phyloP scores from a whole-genome alignment of 2,113 vertebrate species.

The Todiramphus chloris region DNA sequence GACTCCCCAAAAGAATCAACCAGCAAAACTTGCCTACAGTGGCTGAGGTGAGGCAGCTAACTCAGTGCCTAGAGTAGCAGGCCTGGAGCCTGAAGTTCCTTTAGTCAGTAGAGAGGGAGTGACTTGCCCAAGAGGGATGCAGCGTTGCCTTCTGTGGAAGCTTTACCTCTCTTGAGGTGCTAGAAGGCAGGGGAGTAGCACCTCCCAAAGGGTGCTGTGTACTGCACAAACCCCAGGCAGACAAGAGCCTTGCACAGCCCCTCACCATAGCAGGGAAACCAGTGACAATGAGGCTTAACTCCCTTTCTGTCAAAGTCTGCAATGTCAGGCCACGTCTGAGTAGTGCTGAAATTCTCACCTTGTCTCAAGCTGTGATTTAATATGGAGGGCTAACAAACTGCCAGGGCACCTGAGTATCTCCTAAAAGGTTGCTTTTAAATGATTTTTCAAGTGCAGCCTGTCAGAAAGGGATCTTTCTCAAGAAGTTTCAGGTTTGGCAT shows the following conservation, averaged over 20 bases:
- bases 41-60: not conserved
- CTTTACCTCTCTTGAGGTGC: not conserved
- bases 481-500: not conserved
- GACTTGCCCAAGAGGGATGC: not conserved
- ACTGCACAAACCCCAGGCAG: not conserved
- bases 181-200: not conserved
- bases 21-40: not conserved
- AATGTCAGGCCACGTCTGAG: not conserved
- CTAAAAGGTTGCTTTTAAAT: not conserved
- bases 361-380: not conserved
- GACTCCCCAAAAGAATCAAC: not conserved
- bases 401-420: not conserved
- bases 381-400: not conserved
- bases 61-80: not conserved
- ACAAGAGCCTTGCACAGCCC: not conserved
- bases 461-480: not conserved
- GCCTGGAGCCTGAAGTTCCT: not conserved
- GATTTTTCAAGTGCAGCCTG: not conserved
- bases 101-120: not conserved
- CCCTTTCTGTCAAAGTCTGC: accelerated
- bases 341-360: not conserved
- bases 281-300: not conserved
- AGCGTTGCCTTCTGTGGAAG: not conserved
- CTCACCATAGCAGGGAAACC: not conserved
- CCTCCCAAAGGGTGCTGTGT: not conserved